Base-by-base conservation (phyloP, 2,113 vertebrate genomes). In the Thunnus thynnus region DNA sequence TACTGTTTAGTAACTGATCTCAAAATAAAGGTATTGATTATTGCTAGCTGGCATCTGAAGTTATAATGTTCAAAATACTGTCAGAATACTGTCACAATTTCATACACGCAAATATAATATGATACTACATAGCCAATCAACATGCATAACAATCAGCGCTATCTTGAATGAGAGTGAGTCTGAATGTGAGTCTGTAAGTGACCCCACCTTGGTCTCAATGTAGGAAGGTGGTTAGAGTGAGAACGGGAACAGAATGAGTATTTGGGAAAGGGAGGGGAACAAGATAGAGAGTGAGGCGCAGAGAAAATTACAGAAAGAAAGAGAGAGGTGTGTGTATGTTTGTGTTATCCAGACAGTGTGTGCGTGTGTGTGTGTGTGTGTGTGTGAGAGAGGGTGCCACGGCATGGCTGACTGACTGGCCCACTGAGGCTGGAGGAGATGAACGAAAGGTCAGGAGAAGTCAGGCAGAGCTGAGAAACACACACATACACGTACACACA, bases 401-500 rank as follows among this genome's bases (percentile, higher is more conserved):
- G 41, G 79, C 48, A 85, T 75, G 80, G 77, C 68, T 89, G 76
- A 81, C 76, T 86, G 83, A 72, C 41, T 73, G 80, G 68, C 78
- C 80, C 41, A 79, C 70, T 81, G 78, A 88, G 61, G 80, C 76
- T 77, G 50, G 62, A 82, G 69, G n/a, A 87, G 57, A 87, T 83
- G 74, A 88, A 79, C 41, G 30, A 88, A 88, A 89, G 89, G 86
- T 90, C 80, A 83, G 86, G 22, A 76, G 78, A 89, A 84, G 88
- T 85, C 87, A 87, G 66, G 76, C 76, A 80, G 69, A 85, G 65
- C 72, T 60, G 50, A 61, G 46, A 67, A 55, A 89, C 71, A 83
- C 63, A 62, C 13, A 47, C 44, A 11, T 44, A 54, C 73, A 66
- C 69, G 66, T 44, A 54, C 20, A 65, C 72, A 55, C 27, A 76